Conservation (phyloP, 2,797 vertebrate genomes). For the Acanthiza pusilla region DNA sequence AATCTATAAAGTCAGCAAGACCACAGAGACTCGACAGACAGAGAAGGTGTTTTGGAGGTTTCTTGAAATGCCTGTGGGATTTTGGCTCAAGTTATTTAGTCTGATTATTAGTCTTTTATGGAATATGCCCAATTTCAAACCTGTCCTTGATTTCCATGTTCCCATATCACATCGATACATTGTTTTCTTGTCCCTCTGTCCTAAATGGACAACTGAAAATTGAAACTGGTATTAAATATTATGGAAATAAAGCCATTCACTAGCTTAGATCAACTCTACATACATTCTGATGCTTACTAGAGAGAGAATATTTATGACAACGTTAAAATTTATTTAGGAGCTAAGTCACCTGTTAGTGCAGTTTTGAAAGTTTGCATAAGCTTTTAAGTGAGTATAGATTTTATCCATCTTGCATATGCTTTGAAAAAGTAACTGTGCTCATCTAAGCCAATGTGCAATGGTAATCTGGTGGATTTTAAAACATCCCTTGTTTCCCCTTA, state of each 20-base stretch:
- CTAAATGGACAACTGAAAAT: not conserved
- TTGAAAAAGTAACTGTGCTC: not conserved
- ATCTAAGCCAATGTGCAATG: accelerated
- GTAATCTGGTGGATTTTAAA: not conserved
- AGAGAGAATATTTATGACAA: not conserved
- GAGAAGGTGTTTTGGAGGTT: not conserved
- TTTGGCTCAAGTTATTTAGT: not conserved
- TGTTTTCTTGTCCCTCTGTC: not conserved
- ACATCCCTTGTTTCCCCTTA: accelerated
- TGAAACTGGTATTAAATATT: not conserved
- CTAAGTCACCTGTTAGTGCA: not conserved
- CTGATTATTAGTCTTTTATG: not conserved
- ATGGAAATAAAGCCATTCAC: not conserved
- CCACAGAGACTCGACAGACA: not conserved
- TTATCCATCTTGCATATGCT: accelerated
- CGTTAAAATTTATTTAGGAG: not conserved
- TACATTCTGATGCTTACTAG: not conserved
- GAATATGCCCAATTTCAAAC: not conserved
- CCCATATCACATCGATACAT: not conserved
- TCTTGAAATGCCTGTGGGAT: not conserved
- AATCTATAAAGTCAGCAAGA: not conserved
- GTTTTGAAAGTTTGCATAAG: not conserved
- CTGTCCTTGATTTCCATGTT: not conserved
- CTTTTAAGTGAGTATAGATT: not conserved
- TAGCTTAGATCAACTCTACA: not conserved